phyloP scores from a whole-genome alignment of 2,888 invertebrate species.

The Hesperia comma region DNA sequence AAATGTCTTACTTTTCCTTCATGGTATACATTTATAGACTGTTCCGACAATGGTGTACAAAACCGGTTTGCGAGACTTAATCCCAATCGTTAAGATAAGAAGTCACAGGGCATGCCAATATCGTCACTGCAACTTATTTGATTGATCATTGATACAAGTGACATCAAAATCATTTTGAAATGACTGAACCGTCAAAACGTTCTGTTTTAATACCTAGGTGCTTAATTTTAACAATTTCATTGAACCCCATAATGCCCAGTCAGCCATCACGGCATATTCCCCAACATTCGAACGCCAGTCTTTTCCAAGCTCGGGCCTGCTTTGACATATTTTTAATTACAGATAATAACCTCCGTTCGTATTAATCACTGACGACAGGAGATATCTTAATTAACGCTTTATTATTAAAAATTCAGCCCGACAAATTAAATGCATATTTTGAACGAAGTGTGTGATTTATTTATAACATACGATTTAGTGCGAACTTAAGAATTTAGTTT shows the following conservation, averaged over 20 bases:
- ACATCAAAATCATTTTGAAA: not conserved
- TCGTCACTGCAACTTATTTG: no score
- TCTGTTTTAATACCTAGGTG: not conserved
- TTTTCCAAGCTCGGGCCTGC: constrained; percentile 29
- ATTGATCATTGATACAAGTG: no score
- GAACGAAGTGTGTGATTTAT: constrained; percentile 50
- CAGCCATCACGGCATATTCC: not conserved
- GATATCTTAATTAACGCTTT: constrained; percentile 79
- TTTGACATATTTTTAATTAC: constrained; percentile 73
- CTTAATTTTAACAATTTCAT: constrained; percentile 5
- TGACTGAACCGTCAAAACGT: not conserved
- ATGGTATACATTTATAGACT: no score
- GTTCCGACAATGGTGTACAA: no score
- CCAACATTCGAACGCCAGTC: constrained; percentile 17
- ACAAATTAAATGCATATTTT: constrained; percentile 72
- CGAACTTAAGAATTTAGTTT: not conserved
- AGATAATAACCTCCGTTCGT: constrained; percentile 66
- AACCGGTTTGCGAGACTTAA: no score
- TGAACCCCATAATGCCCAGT: not conserved
- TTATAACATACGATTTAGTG: constrained; percentile 22
- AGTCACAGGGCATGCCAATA: not conserved
- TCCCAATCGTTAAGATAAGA: no score
- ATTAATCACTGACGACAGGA: constrained; percentile 69
- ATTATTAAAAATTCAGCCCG: constrained; percentile 69
- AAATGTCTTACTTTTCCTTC: no score